These are phyloP conservation scores for Triops longicaudatus DNA, from an alignment of 1,140 invertebrate species.

Conservation along the genomic window DNA sequence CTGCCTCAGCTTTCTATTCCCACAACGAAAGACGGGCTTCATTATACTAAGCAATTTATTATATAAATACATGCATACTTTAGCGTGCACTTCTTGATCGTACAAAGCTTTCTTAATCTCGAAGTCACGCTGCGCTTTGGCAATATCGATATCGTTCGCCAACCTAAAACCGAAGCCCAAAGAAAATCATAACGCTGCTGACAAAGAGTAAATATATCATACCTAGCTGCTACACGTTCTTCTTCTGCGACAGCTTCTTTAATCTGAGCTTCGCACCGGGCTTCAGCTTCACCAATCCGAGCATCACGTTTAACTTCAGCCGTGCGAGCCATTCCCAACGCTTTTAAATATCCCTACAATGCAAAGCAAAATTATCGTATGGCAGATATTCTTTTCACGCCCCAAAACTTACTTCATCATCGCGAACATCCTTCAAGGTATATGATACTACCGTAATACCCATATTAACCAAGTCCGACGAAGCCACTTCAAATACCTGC, in stretches of 20 bases:
- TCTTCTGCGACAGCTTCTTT: constrained; percentile 94
- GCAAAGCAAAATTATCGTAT: neutral
- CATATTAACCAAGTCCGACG: constrained; percentile 94
- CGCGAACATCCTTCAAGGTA: constrained; percentile 92
- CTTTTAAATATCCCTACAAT: constrained; percentile 84
- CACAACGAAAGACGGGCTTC: constrained; percentile 28
- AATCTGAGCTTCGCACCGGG: constrained; percentile 73
- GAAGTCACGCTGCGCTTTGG: constrained; percentile 91
- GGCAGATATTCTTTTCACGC: no score
- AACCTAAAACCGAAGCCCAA: constrained; percentile 45
- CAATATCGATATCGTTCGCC: constrained; percentile 91
- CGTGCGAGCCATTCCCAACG: constrained; percentile 89
- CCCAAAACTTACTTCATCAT: constrained; percentile 74
- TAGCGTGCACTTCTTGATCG: constrained; percentile 93
- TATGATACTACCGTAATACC: constrained; percentile 97
- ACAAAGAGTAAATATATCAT: constrained; percentile 25
- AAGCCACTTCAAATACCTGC: constrained; percentile 89
- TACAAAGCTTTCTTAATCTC: constrained; percentile 95
- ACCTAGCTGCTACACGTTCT: constrained; percentile 73
- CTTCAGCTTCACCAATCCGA: constrained; percentile 91
- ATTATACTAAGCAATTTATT: neutral
- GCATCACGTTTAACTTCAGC: constrained; percentile 95
- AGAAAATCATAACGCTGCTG: neutral
- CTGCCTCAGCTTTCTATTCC: constrained; percentile 81
- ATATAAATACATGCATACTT: constrained; percentile 47